A percentile compares a stretch with the other conserved stretches of the same genome.
These are phyloP conservation scores for honey bee (Apis mellifera) DNA, from an alignment of 1,140 invertebrate species.

Conservation along the genomic window DNA sequence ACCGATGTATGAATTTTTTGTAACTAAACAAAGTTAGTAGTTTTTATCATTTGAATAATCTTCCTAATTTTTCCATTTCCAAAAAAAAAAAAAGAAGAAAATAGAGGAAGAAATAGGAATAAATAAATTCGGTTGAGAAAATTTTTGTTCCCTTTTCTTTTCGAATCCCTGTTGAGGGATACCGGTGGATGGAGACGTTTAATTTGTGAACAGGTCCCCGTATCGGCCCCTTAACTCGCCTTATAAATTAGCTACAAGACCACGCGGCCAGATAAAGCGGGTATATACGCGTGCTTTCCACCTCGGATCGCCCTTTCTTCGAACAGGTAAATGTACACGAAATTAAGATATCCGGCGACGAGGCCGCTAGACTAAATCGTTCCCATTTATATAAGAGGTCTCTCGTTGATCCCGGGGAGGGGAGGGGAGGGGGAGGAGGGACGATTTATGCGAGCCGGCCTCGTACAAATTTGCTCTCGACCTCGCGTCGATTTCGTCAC, in stretches of 20 bases:
- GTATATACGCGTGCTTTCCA: conserved; percentile 37
- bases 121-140: no score
- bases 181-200: conserved; percentile 71
- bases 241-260: conserved; percentile 77
- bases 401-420: conserved; percentile 17
- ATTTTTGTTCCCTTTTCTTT: neutral
- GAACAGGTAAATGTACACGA: conserved; percentile 64
- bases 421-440: no score
- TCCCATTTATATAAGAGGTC: conserved; percentile 60
- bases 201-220: conserved; percentile 73
- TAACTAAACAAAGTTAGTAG: no score
- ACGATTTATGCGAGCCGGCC: conserved; percentile 38
- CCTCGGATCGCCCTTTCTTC: conserved; percentile 50
- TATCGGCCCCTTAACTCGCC: conserved; percentile 70
- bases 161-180: neutral
- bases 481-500: conserved; percentile 8
- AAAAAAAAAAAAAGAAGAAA: no score
- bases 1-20: no score
- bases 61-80: no score
- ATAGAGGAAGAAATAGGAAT: no score
- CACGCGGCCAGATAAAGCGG: conserved; percentile 67
- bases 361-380: conserved; percentile 62
- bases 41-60: no score
- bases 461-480: conserved; percentile 14
- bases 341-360: conserved; percentile 70